Evolutionary conservation across 1,140 invertebrate genomes (phyloP), one percentile per base, ranked within the genome.

Genomic region (Scaptodrosophila lebanonensis): DNA sequence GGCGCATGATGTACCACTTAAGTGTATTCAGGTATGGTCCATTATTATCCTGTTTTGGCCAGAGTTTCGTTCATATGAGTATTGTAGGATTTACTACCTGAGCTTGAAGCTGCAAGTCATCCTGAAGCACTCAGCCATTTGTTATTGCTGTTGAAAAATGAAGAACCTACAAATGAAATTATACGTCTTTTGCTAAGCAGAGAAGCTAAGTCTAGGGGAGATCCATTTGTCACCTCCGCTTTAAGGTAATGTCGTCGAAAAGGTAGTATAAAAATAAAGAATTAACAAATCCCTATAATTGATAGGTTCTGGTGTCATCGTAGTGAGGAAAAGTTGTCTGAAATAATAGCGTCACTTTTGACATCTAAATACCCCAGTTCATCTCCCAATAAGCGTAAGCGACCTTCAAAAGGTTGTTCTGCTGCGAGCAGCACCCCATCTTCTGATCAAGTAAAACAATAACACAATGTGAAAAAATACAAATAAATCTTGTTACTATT

Each of bases 41-140:
- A 13, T 1, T 17, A 40, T 11, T 32, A 44, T n/a, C n/a, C n/a
- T n/a, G n/a, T n/a, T n/a, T n/a, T n/a, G n/a, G n/a, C n/a, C n/a
- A n/a, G n/a, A n/a, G n/a, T n/a, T n/a, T n/a, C n/a, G n/a, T n/a
- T n/a, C n/a, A n/a, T n/a, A n/a, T n/a, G n/a, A n/a, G n/a, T n/a
- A n/a, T 57, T 66, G 16, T 35, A 63, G 86, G 84, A 85, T 47
- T 43, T 98, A 68, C 90, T 99, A 66, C 94, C 95, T 2, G 94
- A 95, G 86, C 88, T 99, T 43, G 94, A 97, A 82, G 95, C 93
- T 88, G 90, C 91, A 73, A 93, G 92, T 71, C 95, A 98, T 86
- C 91, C 96, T 0, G 97, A 98, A 90, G 97, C 97, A 2, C 87
- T 98, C 5, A 96, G 95, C n/a, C 93, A 94, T 49, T 93, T 98